Evolutionary conservation across 2,888 invertebrate genomes (phyloP).

Genomic region (Andrena trimmerana): DNA sequence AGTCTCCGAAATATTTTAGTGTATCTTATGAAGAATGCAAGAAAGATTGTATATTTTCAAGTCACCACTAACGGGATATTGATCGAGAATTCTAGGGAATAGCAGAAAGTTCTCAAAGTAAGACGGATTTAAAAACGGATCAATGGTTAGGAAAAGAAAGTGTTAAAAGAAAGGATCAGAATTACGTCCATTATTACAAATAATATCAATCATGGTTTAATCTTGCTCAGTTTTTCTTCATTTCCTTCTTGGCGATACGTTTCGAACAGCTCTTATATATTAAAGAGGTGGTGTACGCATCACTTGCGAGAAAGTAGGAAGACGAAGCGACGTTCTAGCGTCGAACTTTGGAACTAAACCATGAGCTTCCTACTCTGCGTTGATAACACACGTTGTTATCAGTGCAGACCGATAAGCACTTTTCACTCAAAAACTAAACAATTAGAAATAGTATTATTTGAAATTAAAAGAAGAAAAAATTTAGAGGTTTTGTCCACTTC

Average conservation of each 20-base stretch:
- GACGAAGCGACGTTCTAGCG: background rate
- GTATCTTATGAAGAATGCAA: no score
- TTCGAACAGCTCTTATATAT: constrained; percentile 35
- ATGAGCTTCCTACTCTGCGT: background rate
- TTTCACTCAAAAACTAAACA: background rate
- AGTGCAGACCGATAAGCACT: background rate
- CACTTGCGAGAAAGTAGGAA: constrained; percentile 54
- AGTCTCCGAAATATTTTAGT: no score
- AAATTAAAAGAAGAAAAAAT: no score
- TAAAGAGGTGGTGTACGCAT: background rate
- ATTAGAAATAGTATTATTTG: background rate
- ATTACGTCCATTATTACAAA: constrained; percentile 72
- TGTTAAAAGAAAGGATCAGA: constrained; percentile 71
- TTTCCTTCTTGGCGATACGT: constrained; percentile 36
- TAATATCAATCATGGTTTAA: constrained; percentile 59
- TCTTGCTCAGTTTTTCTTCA: constrained; percentile 68
- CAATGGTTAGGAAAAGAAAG: background rate
- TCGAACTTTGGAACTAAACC: constrained; percentile 26
- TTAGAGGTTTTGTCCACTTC: no score
- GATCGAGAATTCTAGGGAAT: no score
- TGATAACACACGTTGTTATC: background rate
- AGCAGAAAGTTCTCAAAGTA: background rate
- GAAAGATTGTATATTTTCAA: no score
- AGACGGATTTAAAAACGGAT: background rate
- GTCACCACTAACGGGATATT: no score